Percentiles rank a stretch among this genome's conserved stretches.
These are phyloP conservation scores for Drosophila quinaria DNA, from an alignment of 2,888 invertebrate species.

Conservation along the genomic window DNA sequence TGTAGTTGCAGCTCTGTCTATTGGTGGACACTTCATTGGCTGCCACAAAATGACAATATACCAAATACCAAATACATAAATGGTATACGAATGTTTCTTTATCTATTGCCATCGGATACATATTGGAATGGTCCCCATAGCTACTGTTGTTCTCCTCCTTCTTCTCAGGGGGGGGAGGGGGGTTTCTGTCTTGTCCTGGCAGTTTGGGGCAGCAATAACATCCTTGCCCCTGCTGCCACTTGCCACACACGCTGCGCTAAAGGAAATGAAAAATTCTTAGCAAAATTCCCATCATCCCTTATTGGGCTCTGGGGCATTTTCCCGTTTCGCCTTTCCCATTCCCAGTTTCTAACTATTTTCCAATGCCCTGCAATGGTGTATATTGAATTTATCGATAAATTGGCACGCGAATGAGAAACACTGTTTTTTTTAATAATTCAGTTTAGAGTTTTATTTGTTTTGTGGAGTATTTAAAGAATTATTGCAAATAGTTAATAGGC, in stretches of 20 bases:
- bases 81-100: slow-evolving; percentile 37
- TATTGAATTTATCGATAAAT: not conserved
- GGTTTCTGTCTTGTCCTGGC: not conserved
- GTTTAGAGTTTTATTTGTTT: no score
- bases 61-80: slow-evolving; percentile 43
- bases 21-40: slow-evolving; percentile 72
- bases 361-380: slow-evolving; percentile 20
- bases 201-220: slow-evolving; percentile 48
- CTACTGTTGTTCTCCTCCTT: not conserved
- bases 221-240: slow-evolving; percentile 37
- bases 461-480: no score
- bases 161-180: not conserved
- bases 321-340: slow-evolving; percentile 9
- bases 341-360: slow-evolving; percentile 20
- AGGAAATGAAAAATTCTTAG: slow-evolving; percentile 80
- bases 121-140: slow-evolving; percentile 25
- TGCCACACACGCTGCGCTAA: slow-evolving; percentile 52
- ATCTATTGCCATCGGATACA: slow-evolving; percentile 18
- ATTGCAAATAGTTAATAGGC: no score
- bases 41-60: slow-evolving; percentile 56
- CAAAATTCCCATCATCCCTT: slow-evolving; percentile 80
- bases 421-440: no score
- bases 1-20: slow-evolving; percentile 44
- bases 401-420: no score
- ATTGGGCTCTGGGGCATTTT: slow-evolving; percentile 75